Base-by-base conservation (phyloP, 2,888 invertebrate genomes). In the Crepidodera aurea region DNA sequence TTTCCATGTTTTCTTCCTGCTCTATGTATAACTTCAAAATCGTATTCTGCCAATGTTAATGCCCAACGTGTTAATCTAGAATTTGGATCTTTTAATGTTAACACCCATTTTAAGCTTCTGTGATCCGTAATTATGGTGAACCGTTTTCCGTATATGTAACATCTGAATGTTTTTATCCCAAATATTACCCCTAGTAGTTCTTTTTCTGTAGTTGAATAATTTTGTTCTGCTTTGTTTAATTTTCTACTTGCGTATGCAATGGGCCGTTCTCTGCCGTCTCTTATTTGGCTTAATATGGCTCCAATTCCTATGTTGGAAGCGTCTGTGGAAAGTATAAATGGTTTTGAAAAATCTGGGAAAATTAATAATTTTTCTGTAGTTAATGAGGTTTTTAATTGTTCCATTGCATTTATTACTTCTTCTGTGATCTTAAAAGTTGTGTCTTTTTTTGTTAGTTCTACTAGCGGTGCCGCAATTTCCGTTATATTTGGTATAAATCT, bases 311-410 rank as follows among this genome's bases (percentile, higher is more conserved):
- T 40, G 44, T 57, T 56, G 5, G 62, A 57, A 1, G 65, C 67
- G 39, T 63, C 65, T 6, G 61, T 65, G 1, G 62, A 29, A 13
- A 65, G 22, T 13, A 67, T 54, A 42, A 65, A 67, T 2, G 62
- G 53, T 46, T 63, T 53, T 15, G 60, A 48, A 44, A 62, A 62
- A 51, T 67, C 56, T 29, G 60, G 60, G 34, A 44, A 63, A 12
- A 65, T 65, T 25, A 65, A 27, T 32, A 67, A 12, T 6, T 44
- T 29, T 7, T 66, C 64, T 16, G 62, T 55, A 10, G 51, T 60
- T n/a, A 62, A 10, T 0, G 62, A 25, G 3, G 37, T 27, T 22
- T 59, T 59, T 27, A 66, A 34, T n/a, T 44, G 27, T 3, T 59
- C 50, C 10, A 65, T 65, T 19, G 61, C 29, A 5, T 51, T 16